These are phyloP conservation scores for Hypolimnas misippus DNA, from an alignment of 2,888 invertebrate species.

Conservation along the genomic window DNA sequence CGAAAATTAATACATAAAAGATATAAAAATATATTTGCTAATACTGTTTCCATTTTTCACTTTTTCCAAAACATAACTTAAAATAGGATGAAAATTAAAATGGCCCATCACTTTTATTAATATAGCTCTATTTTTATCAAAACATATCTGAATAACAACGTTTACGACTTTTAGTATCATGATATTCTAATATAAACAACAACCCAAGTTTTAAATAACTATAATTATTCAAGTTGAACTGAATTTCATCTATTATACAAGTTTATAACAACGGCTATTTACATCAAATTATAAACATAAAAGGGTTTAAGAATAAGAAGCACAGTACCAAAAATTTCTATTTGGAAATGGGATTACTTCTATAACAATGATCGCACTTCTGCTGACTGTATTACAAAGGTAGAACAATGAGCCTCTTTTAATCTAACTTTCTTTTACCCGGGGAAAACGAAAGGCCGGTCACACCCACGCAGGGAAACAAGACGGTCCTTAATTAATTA, in stretches of 20 bases:
- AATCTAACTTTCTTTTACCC: conserved; percentile 76
- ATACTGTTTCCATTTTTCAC: too few relatives aligned
- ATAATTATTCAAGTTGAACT: background rate
- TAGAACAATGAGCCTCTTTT: conserved; percentile 68
- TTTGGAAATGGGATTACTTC: conserved; percentile 42
- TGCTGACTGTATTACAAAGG: conserved; percentile 62
- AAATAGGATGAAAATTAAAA: too few relatives aligned
- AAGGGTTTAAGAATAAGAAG: conserved; percentile 15
- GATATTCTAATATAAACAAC: background rate
- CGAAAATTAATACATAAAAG: too few relatives aligned
- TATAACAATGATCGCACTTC: conserved; percentile 52
- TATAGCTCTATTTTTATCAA: too few relatives aligned
- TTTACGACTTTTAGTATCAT: too few relatives aligned
- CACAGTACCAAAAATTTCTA: conserved; percentile 18
- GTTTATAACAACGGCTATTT: background rate
- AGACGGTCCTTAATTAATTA: conserved; percentile 74
- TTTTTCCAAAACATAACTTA: too few relatives aligned
- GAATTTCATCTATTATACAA: background rate
- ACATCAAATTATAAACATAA: conserved; percentile 6
- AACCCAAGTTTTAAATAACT: background rate
- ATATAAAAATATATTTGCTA: too few relatives aligned
- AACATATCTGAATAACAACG: too few relatives aligned
- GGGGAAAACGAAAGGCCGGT: conserved; percentile 62
- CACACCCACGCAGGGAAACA: conserved; percentile 72
- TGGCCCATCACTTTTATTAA: too few relatives aligned